Evolutionary conservation across 2,797 vertebrate genomes (phyloP).

Genomic region (Oryzias sinensis): DNA sequence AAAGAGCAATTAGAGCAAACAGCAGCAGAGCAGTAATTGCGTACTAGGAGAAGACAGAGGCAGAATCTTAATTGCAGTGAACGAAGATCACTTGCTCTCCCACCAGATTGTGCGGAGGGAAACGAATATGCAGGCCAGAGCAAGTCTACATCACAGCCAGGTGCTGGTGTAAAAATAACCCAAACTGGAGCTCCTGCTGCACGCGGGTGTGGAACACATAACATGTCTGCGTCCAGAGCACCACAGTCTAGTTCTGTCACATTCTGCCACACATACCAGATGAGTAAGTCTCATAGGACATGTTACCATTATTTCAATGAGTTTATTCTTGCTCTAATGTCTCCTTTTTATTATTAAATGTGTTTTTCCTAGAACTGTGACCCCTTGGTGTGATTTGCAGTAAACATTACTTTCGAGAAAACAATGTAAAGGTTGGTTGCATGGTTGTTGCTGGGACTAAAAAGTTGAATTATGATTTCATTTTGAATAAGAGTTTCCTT

Average conservation of each 20-base stretch:
- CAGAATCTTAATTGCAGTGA: constrained; percentile 93
- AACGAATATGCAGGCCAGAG: constrained; percentile 77
- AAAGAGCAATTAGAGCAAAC: constrained; percentile 97
- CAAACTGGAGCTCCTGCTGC: constrained; percentile 72
- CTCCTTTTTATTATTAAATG: constrained; percentile 21
- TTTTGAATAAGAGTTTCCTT: neutral
- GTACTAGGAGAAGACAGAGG: constrained; percentile 88
- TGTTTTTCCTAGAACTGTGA: constrained; percentile 12
- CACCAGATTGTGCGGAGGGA: constrained; percentile 85
- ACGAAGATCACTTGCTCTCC: constrained; percentile 88
- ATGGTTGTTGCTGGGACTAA: constrained; percentile 7
- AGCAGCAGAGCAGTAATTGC: constrained; percentile 93
- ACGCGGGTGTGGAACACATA: constrained; percentile 71
- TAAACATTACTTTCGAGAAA: constrained; percentile 10
- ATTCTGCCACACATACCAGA: constrained; percentile 35
- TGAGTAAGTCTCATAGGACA: constrained; percentile 56
- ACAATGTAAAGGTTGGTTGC: neutral
- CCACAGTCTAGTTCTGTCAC: constrained; percentile 70
- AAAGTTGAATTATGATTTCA: neutral
- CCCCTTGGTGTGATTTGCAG: constrained; percentile 6
- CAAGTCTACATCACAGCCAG: constrained; percentile 83
- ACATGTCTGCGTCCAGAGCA: constrained; percentile 81
- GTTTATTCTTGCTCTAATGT: constrained; percentile 40
- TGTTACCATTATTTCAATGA: constrained; percentile 63
- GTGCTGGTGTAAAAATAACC: constrained; percentile 90